Conservation (phyloP, 2,888 invertebrate genomes). For the Linnaemya vulpina region DNA sequence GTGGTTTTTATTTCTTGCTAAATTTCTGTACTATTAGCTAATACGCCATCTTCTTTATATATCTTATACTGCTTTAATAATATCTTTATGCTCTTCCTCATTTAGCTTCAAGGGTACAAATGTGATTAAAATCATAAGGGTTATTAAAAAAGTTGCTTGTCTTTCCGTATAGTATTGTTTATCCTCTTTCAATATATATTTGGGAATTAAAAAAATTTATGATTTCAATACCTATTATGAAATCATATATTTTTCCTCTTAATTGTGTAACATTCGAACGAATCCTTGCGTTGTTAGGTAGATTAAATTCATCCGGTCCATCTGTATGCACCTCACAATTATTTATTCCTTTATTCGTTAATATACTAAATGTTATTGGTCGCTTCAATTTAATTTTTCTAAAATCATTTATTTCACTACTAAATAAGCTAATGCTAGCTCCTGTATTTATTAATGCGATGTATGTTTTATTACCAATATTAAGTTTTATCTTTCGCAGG, state of each 20-base stretch:
- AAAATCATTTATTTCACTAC: conserved; percentile 46
- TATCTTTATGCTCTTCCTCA: not conserved
- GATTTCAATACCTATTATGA: conserved; percentile 25
- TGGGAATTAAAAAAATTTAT: conserved; percentile 17
- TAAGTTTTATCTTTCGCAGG: not conserved
- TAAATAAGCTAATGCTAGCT: conserved; percentile 48
- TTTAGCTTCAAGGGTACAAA: not conserved
- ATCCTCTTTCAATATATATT: conserved; percentile 19
- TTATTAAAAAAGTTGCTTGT: too few relatives aligned
- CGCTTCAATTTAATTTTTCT: too few relatives aligned
- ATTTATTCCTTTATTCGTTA: too few relatives aligned
- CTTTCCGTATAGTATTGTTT: conserved; percentile 19
- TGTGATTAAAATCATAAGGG: too few relatives aligned
- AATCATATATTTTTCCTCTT: conserved; percentile 40
- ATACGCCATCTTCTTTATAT: conserved; percentile 12
- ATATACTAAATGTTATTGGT: too few relatives aligned
- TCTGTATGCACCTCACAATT: too few relatives aligned
- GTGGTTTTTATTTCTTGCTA: conserved; percentile 3
- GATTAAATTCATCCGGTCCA: too few relatives aligned
- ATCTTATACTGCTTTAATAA: conserved; percentile 1
- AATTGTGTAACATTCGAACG: conserved; percentile 44
- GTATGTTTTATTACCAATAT: conserved; percentile 33
- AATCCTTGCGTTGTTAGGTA: conserved; percentile 46
- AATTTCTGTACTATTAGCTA: conserved; percentile 11
- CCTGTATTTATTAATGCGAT: conserved; percentile 53